Evolutionary conservation across 2,113 vertebrate genomes (phyloP).

Genomic region (Octodon degus): DNA sequence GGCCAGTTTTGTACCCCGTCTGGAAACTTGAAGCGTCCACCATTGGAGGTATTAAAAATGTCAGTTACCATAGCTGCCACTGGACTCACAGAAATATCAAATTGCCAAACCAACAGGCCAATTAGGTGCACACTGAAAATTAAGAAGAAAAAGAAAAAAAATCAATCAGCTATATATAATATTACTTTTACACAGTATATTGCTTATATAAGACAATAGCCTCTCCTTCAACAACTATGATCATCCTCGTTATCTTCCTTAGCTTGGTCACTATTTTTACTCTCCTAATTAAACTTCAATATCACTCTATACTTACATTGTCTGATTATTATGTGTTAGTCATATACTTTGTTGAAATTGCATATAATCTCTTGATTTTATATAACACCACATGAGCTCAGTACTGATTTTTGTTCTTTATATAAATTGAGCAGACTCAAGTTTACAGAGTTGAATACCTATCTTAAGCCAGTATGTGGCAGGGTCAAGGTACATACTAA

Average conservation of each 20-base stretch:
- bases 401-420: neutral
- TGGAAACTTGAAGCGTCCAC: constrained; percentile 80
- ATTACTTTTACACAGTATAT: neutral
- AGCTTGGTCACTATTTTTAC: neutral
- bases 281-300: constrained; percentile 1
- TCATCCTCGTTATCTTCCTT: neutral
- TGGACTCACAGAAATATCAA: constrained; percentile 74
- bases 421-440: neutral
- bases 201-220: neutral
- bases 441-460: constrained; percentile 15
- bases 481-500: neutral
- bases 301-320: neutral
- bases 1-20: constrained; percentile 93
- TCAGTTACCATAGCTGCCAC: constrained; percentile 49
- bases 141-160: constrained; percentile 55
- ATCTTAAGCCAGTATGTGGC: neutral
- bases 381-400: neutral
- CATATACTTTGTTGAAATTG: neutral
- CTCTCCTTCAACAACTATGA: neutral
- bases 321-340: neutral
- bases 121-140: constrained; percentile 81
- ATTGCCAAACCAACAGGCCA: constrained; percentile 82
- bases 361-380: neutral
- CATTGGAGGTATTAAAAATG: constrained; percentile 76
- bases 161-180: neutral